Conservation (phyloP, 2,888 invertebrate genomes). For the Apoda limacodes region DNA sequence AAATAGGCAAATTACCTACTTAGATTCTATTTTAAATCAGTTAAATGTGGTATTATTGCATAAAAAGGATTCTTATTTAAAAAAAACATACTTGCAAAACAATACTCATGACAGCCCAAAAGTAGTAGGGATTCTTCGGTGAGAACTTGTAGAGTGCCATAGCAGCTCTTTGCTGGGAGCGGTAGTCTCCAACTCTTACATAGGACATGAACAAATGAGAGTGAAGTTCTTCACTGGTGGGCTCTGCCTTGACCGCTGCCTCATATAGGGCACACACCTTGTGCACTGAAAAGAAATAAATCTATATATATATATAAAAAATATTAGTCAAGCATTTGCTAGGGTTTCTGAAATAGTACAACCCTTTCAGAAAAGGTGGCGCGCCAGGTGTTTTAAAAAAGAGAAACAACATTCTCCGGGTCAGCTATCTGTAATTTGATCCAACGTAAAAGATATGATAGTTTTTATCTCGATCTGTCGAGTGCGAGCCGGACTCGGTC, state of each 20-base stretch:
- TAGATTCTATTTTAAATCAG: too few species aligned
- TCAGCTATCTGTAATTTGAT: too few species aligned
- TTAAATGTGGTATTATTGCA: too few species aligned
- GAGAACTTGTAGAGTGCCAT: slow-evolving; percentile 90
- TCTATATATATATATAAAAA: slow-evolving; percentile 2
- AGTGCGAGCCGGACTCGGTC: too few species aligned
- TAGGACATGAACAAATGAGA: slow-evolving; percentile 97
- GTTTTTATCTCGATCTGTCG: too few species aligned
- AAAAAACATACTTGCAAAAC: slow-evolving; percentile 88
- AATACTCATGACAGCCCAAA: slow-evolving; percentile 98
- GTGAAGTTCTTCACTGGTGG: slow-evolving; percentile 90
- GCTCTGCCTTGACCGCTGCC: slow-evolving; percentile 86
- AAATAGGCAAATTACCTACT: too few species aligned
- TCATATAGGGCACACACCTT: slow-evolving; percentile 92
- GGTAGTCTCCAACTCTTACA: slow-evolving; percentile 89
- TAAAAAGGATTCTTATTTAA: too few species aligned
- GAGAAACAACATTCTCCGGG: too few species aligned
- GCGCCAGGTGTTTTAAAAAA: too few species aligned
- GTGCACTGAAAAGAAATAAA: slow-evolving; percentile 77
- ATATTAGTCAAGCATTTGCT: background rate
- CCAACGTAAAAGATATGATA: too few species aligned
- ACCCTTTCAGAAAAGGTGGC: too few species aligned
- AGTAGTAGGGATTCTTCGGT: slow-evolving; percentile 96
- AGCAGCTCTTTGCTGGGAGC: slow-evolving; percentile 90
- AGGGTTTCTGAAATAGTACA: too few species aligned